Conservation (phyloP, 2,797 vertebrate species). For the Kryptopterus vitreolus region DNA sequence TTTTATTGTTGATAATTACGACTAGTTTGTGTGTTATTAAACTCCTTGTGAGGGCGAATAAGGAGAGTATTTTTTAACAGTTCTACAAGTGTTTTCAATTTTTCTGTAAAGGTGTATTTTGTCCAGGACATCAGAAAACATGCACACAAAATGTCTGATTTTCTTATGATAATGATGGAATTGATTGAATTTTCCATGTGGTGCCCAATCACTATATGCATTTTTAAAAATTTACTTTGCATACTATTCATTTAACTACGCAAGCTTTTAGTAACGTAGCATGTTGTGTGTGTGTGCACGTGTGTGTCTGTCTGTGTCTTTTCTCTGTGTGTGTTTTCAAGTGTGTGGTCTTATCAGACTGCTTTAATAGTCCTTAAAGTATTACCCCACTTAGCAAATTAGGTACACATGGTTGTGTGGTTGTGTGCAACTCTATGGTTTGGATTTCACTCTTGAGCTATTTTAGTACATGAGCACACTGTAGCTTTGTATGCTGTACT, state of each 20-base stretch:
- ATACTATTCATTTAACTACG: neutral
- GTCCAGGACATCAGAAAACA: neutral
- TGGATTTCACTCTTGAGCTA: conserved; percentile 27
- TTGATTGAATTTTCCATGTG: neutral
- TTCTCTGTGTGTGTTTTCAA: neutral
- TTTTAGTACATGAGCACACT: conserved; percentile 3
- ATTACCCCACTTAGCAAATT: conserved; percentile 61
- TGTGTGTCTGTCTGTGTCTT: neutral
- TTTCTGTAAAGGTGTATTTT: neutral
- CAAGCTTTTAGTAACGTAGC: conserved; percentile 7
- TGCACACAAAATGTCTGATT: too few species aligned
- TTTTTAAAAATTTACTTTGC: conserved; percentile 29
- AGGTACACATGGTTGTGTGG: conserved; percentile 55
- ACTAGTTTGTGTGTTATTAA: conserved; percentile 21
- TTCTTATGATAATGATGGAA: conserved; percentile 20
- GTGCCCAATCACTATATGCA: conserved; percentile 2
- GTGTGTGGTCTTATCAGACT: conserved; percentile 60
- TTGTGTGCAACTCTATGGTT: conserved; percentile 37
- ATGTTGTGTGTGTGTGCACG: conserved; percentile 38
- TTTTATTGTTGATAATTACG: conserved; percentile 3
- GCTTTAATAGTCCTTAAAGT: conserved; percentile 56
- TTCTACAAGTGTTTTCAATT: neutral
- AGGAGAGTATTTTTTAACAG: neutral
- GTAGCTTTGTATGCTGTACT: conserved; percentile 3
- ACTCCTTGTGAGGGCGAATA: conserved; percentile 18